A percentile compares a stretch with the other conserved stretches of the same genome.
phyloP scores from a whole-genome alignment of 2,888 invertebrate species.

The Trypoxylon attenuatum region DNA sequence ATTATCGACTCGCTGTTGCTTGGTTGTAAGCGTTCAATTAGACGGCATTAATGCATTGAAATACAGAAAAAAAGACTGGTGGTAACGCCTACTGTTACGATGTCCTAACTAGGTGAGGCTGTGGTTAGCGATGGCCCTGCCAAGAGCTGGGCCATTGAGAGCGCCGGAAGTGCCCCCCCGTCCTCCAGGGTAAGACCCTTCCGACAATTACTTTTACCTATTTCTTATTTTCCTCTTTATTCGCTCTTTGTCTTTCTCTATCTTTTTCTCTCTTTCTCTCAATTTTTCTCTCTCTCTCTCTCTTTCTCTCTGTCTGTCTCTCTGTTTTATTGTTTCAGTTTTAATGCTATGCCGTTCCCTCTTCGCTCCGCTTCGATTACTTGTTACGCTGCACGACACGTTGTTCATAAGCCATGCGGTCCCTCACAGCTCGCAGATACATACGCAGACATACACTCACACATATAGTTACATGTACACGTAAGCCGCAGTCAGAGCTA shows the following conservation, averaged over 20 bases:
- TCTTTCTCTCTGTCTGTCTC: no score
- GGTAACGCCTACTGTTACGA: constrained; percentile 73
- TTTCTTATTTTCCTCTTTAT: constrained; percentile 10
- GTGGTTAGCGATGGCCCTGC: constrained; percentile 75
- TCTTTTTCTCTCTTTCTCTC: constrained; percentile 35
- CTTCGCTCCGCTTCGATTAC: constrained; percentile 70
- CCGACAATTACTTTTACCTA: constrained; percentile 72
- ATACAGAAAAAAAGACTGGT: constrained; percentile 60
- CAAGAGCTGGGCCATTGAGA: constrained; percentile 75
- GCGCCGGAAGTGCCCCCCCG: constrained; percentile 75
- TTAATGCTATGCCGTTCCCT: constrained; percentile 72
- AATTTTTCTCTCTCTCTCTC: no score
- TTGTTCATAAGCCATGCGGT: no score
- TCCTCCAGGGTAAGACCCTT: constrained; percentile 80
- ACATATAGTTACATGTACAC: no score
- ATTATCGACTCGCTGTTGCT: no score
- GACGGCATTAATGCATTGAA: not conserved
- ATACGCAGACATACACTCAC: no score
- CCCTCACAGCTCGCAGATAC: no score
- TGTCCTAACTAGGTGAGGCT: constrained; percentile 75
- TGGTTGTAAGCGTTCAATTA: not conserved
- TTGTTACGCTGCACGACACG: constrained; percentile 71
- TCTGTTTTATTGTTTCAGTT: no score
- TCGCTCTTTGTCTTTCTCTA: no score
- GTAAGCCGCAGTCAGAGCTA: no score